Evolutionary conservation across 2,797 vertebrate genomes (phyloP).

Genomic region (Notoglanidium macrostoma): DNA sequence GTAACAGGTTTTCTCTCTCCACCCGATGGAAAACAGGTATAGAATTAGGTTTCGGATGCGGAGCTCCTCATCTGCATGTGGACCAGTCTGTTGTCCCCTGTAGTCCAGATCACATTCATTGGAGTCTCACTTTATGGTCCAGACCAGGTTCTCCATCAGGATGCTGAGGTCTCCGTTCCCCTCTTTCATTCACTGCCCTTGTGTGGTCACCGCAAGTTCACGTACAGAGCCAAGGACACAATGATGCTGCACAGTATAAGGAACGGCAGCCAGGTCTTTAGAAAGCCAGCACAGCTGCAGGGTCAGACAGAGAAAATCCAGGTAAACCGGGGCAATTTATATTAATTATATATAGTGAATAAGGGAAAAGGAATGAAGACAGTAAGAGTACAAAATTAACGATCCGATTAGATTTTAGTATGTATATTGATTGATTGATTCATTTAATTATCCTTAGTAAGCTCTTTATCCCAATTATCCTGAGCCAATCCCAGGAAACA

Average conservation of each 20-base stretch:
- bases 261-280: constrained; percentile 97
- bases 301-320: constrained; percentile 54
- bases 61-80: constrained; percentile 33
- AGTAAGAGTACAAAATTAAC: neutral
- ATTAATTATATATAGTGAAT: neutral
- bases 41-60: constrained; percentile 33
- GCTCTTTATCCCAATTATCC: neutral
- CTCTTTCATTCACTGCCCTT: neutral
- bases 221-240: constrained; percentile 76
- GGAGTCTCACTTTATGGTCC: constrained; percentile 26
- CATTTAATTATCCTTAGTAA: neutral
- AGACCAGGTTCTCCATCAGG: constrained; percentile 28
- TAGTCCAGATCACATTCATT: constrained; percentile 31
- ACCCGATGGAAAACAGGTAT: constrained; percentile 42
- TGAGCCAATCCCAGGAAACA: neutral
- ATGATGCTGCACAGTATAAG: constrained; percentile 83
- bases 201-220: constrained; percentile 85
- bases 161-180: neutral
- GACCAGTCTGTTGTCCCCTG: constrained; percentile 35
- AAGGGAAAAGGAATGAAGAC: neutral
- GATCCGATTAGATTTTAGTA: neutral
- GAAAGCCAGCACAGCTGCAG: constrained; percentile 84
- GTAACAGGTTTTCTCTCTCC: constrained; percentile 28
- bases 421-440: neutral
- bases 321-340: no score